These are phyloP conservation scores for Gymnopithys bicolor DNA, from an alignment of 2,797 vertebrate species.

Conservation along the genomic window DNA sequence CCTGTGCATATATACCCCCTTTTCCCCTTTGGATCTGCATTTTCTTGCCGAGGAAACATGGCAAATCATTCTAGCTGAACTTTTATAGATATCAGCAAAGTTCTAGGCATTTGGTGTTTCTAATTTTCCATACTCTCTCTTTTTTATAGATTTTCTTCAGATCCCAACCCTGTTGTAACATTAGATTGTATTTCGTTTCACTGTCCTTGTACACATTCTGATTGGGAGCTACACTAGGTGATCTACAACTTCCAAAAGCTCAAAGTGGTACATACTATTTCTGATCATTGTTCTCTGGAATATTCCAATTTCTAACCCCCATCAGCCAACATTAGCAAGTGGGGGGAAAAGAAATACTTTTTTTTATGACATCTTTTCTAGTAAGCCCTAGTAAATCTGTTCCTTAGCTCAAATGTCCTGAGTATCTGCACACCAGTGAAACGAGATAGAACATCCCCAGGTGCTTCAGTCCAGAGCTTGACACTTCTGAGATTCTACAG, in stretches of 20 bases:
- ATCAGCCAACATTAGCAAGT: not conserved
- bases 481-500: not conserved
- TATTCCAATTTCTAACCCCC: not conserved
- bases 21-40: not conserved
- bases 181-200: not conserved
- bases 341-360: not conserved
- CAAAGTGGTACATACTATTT: accelerated
- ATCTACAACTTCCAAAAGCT: not conserved
- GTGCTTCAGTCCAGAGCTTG: not conserved
- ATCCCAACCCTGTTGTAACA: not conserved
- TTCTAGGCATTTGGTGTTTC: not conserved
- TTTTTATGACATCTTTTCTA: not conserved
- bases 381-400: not conserved
- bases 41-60: not conserved
- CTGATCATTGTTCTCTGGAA: not conserved
- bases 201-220: not conserved
- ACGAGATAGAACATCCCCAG: not conserved
- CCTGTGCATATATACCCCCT: not conserved
- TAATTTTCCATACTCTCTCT: not conserved
- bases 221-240: not conserved
- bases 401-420: not conserved
- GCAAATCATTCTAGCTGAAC: not conserved
- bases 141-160: not conserved
- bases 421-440: not conserved
- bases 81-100: not conserved